Base-by-base conservation (phyloP, 2,888 invertebrate species). In the Melanophora roralis region DNA sequence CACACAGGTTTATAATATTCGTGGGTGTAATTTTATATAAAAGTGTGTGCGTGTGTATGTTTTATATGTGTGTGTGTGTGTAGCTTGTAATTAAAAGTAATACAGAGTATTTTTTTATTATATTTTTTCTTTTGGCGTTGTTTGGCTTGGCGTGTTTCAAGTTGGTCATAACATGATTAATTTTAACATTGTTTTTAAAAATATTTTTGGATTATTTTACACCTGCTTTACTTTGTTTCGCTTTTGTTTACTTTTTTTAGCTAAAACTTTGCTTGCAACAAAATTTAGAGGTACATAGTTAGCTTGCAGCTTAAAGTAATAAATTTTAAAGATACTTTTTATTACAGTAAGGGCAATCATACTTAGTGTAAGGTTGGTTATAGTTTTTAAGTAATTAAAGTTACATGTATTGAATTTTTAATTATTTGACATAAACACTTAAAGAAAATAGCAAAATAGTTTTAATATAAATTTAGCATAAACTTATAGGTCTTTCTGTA, bases 151-250 rank as follows among this genome's bases (percentile, higher is more conserved):
- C 76, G 57, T 77, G 76, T 51, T 36, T 49, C 57, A 51, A 57
- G 64, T 71, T 77, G 64, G 57, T 57, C 57, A 57, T 57, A 65
- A 77, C 23, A 60, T 71, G 49, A 77, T 71, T 77, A 65, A 76
- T 75, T 64, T 40, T 2, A 34, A 43, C 59, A 75, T 45, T 36
- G 36, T 36, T 23, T 21, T 9, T 23, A 67, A 49, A 40, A 51
- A 40, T 69, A 32, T 32, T 38, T 57, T 43, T 57, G 16, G 16
- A 60, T 45, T 34, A 59, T 51, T 51, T 64, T 57, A 65, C 69
- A 77, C 69, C 69, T 71, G 64, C 40, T 64, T 3, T 14, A 21
- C 40, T 64, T 3, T 12, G 14, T 62, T 75, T 68, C 23, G n/a
- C n/a, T 57, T 38, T 47, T 14, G 3, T 27, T 55, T 69, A 16